Evolutionary conservation across 1,140 invertebrate genomes (phyloP).

Genomic region (Drosophila kurseongensis): DNA sequence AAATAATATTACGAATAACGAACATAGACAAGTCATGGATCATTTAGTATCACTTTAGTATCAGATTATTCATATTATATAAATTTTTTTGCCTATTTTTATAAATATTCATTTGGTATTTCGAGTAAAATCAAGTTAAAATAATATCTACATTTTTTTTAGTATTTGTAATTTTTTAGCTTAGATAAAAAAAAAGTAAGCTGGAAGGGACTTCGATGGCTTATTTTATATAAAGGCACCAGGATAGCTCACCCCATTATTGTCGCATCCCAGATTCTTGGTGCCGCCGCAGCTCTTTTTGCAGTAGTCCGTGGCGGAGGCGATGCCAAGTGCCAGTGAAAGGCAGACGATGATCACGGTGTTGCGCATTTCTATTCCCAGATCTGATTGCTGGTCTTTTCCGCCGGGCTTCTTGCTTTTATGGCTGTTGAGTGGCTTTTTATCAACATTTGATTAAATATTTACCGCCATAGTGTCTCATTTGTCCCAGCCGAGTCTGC

Average conservation of each 20-base stretch:
- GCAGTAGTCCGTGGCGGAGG: slow-evolving; percentile 58
- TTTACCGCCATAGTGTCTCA: slow-evolving; percentile 43
- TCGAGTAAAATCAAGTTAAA: no score
- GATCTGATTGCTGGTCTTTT: slow-evolving; percentile 35
- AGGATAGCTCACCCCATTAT: slow-evolving; percentile 52
- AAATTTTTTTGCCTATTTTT: no score
- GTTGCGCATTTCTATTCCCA: slow-evolving; percentile 45
- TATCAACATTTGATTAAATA: slow-evolving; percentile 74
- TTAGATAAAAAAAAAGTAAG: no score
- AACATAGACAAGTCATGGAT: no score
- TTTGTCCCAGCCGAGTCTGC: slow-evolving; percentile 28
- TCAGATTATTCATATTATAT: no score
- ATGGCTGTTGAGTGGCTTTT: slow-evolving; percentile 27
- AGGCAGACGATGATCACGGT: slow-evolving; percentile 22
- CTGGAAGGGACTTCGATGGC: no score
- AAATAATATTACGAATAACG: no score
- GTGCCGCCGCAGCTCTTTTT: slow-evolving; percentile 42
- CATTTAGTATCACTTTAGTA: no score
- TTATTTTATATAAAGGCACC: no score
- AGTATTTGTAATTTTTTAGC: no score
- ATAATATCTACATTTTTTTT: no score
- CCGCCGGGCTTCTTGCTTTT: slow-evolving; percentile 27
- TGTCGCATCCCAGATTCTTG: slow-evolving; percentile 65
- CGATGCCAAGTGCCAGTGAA: slow-evolving; percentile 24
- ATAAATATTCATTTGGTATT: no score